Evolutionary conservation across 2,113 vertebrate species (phyloP).

Genomic region (Ciconia boyciana): DNA sequence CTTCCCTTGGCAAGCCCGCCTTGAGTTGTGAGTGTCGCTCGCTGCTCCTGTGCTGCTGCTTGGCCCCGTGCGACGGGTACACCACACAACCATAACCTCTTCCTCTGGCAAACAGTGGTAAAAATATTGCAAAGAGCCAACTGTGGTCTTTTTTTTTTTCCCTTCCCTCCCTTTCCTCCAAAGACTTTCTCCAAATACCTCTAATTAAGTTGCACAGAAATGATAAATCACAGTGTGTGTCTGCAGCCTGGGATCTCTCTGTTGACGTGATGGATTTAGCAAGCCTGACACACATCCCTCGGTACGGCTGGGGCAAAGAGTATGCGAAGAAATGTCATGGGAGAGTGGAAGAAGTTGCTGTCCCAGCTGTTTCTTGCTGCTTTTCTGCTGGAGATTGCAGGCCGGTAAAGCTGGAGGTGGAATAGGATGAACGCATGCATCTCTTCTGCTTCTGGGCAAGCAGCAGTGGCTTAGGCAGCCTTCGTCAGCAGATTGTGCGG

Average conservation of each 20-base stretch:
- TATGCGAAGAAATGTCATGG: fast-evolving
- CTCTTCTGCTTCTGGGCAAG: not conserved
- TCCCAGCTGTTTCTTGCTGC: not conserved
- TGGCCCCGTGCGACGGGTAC: not conserved
- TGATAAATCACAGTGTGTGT: not conserved
- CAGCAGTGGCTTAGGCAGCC: not conserved
- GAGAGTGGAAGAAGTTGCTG: not conserved
- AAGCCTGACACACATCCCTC: fast-evolving
- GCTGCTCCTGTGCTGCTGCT: not conserved
- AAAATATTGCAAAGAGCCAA: not conserved
- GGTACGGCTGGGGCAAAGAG: not conserved
- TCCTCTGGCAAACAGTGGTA: not conserved
- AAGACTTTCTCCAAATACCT: conserved; percentile 3
- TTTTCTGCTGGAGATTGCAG: not conserved
- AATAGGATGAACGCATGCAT: not conserved
- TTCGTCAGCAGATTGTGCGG: not conserved
- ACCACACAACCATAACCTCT: not conserved
- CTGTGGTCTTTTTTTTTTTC: not conserved
- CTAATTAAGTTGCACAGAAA: not conserved
- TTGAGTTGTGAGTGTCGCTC: not conserved
- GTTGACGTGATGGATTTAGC: not conserved
- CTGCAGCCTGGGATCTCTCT: not conserved
- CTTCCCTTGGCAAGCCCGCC: not conserved
- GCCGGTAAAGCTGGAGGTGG: not conserved
- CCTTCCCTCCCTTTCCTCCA: not conserved